Evolutionary conservation across 2,888 invertebrate genomes (phyloP), one percentile per base, ranked within the genome.

Genomic region (Desoria tigrina): DNA sequence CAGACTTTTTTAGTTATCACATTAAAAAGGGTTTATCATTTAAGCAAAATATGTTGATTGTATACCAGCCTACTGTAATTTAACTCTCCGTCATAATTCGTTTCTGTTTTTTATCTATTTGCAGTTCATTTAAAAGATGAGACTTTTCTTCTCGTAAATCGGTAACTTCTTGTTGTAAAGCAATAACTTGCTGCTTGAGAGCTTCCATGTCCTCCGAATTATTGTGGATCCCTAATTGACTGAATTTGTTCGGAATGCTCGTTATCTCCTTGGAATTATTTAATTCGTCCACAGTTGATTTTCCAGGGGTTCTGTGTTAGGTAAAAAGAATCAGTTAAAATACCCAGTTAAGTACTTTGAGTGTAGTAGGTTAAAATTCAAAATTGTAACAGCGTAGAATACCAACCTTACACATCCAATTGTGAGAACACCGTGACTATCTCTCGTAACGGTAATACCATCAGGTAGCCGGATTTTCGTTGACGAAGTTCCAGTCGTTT

Each of bases 401-500:
- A n/a, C n/a, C 18, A 53, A 59, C 54, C 59, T 37, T 45, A 23
- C 32, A 59, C 42, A 89, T 53, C 89, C 86, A 51, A 92, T 84
- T 74, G 87, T 84, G 72, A 94, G 86, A 2, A 90, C 84, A 0
- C 93, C 93, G 67, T 85, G 84, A n/a, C 83, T 81, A 77, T 88
- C 88, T 32, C 93, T 84, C n/a, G 84, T 84, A 75, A 94, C 82
- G 23, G 84, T 84, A 61, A 92, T 84, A 16, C 77, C 65, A 58
- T 87, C 85, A 0, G 87, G 86, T 39, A 94, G 85, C 74, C 85
- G 85, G 59, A 93, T 78, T 81, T 90, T 87, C 23, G 92, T 83
- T 0, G 93, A 93, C 71, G 90, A 84, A 71, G 90, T 88, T 77
- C 87, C 88, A 60, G 87, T 87, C 1, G 89, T 87, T 1, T 89